These are phyloP conservation scores for Meandrina meandrites DNA, from an alignment of 92 coral and sea anemone species.

Conservation along the genomic window DNA sequence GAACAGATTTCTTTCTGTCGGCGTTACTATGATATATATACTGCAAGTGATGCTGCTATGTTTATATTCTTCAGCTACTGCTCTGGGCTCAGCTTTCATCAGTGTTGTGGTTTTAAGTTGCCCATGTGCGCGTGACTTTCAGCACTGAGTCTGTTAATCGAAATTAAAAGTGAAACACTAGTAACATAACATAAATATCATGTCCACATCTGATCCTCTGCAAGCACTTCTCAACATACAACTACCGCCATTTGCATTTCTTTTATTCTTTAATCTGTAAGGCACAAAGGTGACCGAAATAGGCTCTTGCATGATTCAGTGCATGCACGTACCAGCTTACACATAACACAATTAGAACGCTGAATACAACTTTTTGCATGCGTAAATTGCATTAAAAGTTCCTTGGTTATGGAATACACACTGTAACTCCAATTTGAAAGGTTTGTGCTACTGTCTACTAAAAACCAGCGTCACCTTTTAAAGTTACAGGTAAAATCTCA, in stretches of 20 bases:
- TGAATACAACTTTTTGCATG: not conserved
- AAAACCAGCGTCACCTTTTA: not conserved
- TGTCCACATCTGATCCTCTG: not conserved
- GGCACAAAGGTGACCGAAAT: not conserved
- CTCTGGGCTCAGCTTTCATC: not conserved
- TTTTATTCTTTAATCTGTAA: not conserved
- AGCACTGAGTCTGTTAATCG: not conserved
- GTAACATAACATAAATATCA: not conserved
- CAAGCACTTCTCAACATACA: not conserved
- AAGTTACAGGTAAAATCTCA: not conserved
- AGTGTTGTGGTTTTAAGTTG: not conserved
- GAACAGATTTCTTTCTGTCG: not conserved
- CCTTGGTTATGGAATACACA: not conserved
- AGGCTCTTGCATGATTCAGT: not conserved
- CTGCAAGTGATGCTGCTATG: not conserved
- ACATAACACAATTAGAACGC: not conserved
- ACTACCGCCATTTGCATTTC: not conserved
- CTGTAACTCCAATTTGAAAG: not conserved
- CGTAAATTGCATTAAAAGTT: not conserved
- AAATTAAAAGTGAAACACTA: not conserved
- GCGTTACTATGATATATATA: not conserved
- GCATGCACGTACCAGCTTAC: constrained; percentile 1
- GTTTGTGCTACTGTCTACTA: not conserved
- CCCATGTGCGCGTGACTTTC: not conserved
- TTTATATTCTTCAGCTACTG: not conserved